Percentiles rank a stretch among this genome's conserved stretches.
Evolutionary conservation across 2,797 vertebrate genomes (phyloP).

Genomic region (Moxostoma hubbsi): DNA sequence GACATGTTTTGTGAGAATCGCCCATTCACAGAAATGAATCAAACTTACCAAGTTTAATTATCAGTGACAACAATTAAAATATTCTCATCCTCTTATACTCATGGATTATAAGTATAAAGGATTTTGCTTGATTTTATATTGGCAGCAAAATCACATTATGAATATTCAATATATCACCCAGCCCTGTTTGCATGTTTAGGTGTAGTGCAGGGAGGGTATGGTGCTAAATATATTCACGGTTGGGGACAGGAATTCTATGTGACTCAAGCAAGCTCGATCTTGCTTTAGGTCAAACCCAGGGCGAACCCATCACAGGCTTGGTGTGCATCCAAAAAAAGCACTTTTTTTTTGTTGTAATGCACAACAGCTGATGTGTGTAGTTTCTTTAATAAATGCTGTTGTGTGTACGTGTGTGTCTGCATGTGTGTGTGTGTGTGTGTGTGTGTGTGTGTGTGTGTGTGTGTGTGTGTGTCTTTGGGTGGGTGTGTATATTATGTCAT

Average conservation of each 20-base stretch:
- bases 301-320: conserved; percentile 64
- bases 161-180: too few relatives aligned
- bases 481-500: conserved; percentile 12
- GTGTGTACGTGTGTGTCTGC: background rate
- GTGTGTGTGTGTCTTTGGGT: conserved; percentile 3
- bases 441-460: background rate
- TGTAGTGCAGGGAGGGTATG: background rate
- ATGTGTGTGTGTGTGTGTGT: background rate
- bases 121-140: too few relatives aligned
- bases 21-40: too few relatives aligned
- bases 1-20: too few relatives aligned
- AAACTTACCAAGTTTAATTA: too few relatives aligned
- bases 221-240: conserved; percentile 33
- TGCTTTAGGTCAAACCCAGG: conserved; percentile 64
- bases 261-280: conserved; percentile 49
- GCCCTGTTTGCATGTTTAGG: background rate
- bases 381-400: conserved; percentile 48
- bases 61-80: too few relatives aligned
- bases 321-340: conserved; percentile 60
- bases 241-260: background rate
- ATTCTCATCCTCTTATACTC: too few relatives aligned
- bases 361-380: conserved; percentile 72
- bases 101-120: too few relatives aligned
- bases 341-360: conserved; percentile 73
- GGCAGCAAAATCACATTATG: too few relatives aligned